Evolutionary conservation across 2,113 vertebrate genomes (phyloP), one percentile per base, ranked within the genome.

Genomic region (Vimba vimba): DNA sequence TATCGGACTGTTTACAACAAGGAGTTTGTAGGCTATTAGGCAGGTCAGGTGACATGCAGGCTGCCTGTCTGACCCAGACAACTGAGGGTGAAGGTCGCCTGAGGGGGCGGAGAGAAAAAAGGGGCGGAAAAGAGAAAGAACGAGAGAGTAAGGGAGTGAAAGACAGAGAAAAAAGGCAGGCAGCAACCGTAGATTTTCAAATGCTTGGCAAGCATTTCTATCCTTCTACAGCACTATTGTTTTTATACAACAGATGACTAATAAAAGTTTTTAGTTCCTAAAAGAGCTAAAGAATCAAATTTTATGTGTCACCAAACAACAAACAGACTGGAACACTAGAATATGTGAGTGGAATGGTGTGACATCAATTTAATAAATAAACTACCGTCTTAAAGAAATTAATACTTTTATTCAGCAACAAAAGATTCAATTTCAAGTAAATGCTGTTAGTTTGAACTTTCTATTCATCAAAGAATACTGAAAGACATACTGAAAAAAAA

Each of bases 1-100:
- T 94, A 94, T 95, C 95, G 82, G 91, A 88, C 91, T 88, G 91
- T 93, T 92, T 93, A 93, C 92, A 90, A 93, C 93, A 91, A 90
- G 88, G 78, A 73, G 90, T 86, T 91, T 91, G 93, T 91, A 92
- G 91, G 91, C 92, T 91, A 91, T 91, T 91, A 91, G 88, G 87
- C 88, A 84, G 92, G 91, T 93, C 94, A 93, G 91, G 92, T 94
- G 93, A 93, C 92, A 87, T 57, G 39, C 50, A 64, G 75, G 91
- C 92, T 87, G 91, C 89, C 89, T 88, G 71, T 77, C 55, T 88
- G 93, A 92, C 93, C 92, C 93, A 93, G 92, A 92, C 91, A 36
- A 77, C 2, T 47, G 36, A 85, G 91, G 86, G 77, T 89, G 84
- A 89, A 91, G 91, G 91, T 88, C 87, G 59, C 15, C n/a, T 6